Evolutionary conservation across 1,140 invertebrate genomes (phyloP).

Genomic region (Drosophila mauritiana): DNA sequence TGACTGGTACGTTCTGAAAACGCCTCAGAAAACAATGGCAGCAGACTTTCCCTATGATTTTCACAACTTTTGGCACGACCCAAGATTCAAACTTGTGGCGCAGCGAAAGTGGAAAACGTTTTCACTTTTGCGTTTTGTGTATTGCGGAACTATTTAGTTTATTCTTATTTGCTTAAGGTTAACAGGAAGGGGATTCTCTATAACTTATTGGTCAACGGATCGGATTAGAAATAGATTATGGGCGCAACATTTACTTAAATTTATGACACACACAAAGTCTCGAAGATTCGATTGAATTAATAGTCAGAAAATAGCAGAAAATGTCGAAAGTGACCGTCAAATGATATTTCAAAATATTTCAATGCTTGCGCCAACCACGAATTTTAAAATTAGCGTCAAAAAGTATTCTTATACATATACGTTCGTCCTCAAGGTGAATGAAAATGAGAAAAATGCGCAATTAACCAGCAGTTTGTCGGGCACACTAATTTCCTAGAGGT

Average conservation of each 20-base stretch:
- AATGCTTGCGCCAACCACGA: slow-evolving; percentile 67
- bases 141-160: slow-evolving; percentile 36
- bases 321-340: slow-evolving; percentile 76
- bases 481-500: slow-evolving; percentile 34
- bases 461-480: slow-evolving; percentile 37
- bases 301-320: slow-evolving; percentile 20
- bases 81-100: slow-evolving; percentile 24
- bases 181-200: slow-evolving; percentile 37
- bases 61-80: slow-evolving; percentile 48
- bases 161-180: slow-evolving; percentile 59
- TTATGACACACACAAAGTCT: slow-evolving; percentile 52
- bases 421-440: slow-evolving; percentile 68
- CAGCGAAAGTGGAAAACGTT: slow-evolving; percentile 68
- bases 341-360: slow-evolving; percentile 80
- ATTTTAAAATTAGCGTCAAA: slow-evolving; percentile 72
- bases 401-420: slow-evolving; percentile 51
- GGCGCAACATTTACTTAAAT: slow-evolving; percentile 45
- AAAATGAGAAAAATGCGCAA: slow-evolving; percentile 72
- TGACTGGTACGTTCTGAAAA: slow-evolving; percentile 31
- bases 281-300: slow-evolving; percentile 63
- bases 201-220: slow-evolving; percentile 50
- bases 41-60: slow-evolving; percentile 16
- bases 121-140: slow-evolving; percentile 48
- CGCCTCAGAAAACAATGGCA: slow-evolving; percentile 29
- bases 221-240: slow-evolving; percentile 23